A percentile compares a stretch with the other conserved stretches of the same genome.
Evolutionary conservation across 37 sponge, comb jelly and placozoan species (phyloP).

Genomic region (Chondrosia reniformis): DNA sequence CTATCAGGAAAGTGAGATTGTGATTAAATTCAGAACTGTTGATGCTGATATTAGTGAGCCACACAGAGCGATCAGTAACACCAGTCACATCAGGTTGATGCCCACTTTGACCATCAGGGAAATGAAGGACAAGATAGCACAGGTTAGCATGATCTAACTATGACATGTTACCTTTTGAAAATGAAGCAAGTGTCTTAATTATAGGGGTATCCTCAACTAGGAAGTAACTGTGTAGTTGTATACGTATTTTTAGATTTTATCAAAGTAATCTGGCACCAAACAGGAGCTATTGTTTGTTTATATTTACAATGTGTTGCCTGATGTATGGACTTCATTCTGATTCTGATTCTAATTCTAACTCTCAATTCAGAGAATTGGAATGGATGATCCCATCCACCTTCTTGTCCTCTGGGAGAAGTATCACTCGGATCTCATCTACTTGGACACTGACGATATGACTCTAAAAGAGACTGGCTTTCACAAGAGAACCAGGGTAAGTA

Average conservation of each 20-base stretch:
- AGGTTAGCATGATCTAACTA: too few relatives aligned
- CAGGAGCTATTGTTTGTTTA: background rate
- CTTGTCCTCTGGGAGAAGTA: slow-evolving; percentile 20
- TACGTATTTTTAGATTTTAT: too few relatives aligned
- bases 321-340: too few relatives aligned
- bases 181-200: too few relatives aligned
- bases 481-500: slow-evolving; percentile 1
- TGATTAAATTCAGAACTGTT: background rate
- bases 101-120: background rate
- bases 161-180: too few relatives aligned
- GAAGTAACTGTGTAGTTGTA: too few relatives aligned
- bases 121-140: slow-evolving; percentile 5
- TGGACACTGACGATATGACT: background rate
- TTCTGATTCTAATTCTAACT: too few relatives aligned
- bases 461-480: background rate
- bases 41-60: background rate
- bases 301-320: background rate
- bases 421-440: background rate
- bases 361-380: too few relatives aligned
- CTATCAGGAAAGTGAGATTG: slow-evolving; percentile 41
- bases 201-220: too few relatives aligned
- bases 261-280: too few relatives aligned
- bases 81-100: background rate
- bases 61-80: background rate
- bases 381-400: too few relatives aligned